Evolutionary conservation across 2,888 invertebrate genomes (phyloP), one percentile per base, ranked within the genome.

Genomic region (Drosophila colorata): DNA sequence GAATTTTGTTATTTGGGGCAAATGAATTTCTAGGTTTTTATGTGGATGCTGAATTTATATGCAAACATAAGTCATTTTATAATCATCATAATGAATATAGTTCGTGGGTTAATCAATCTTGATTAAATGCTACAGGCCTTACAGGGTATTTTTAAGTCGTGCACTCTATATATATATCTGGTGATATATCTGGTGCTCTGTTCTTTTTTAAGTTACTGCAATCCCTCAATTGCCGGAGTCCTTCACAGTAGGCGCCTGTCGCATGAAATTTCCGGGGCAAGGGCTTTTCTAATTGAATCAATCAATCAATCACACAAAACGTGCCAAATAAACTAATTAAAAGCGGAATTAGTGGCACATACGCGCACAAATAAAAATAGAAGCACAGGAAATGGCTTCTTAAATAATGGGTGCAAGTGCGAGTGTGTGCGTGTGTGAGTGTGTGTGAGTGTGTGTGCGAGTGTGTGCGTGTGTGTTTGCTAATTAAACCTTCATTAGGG

Each of bases 401-500:
- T 67, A 77, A 77, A 67, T 47, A 61, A 61, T 61, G 47, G 23
- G 18, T 38, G 31, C n/a, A 6, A 9, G 16, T 18, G 18, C 25
- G 40, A 44, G 20, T 63, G 25, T 47, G 53, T 61, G 43, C 20
- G 23, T 53, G 37, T 47, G 53, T 61, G 43, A 23, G 23, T 53
- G 37, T 28, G 38, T 46, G 38, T n/a, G 43, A 4, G 59, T 25
- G 31, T 38, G 33, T 48, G 53, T 52, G n/a, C 46, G 41, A 33
- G 33, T 37, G 46, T 37, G 37, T 48, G 57, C 38, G 44, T 49
- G 63, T 69, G 64, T 70, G 57, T 69, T 68, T 87, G 81, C 86
- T 85, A 85, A 85, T 88, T 85, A 86, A 87, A 86, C 75, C 88
- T 86, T 87, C 67, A 79, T 87, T 85, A 71, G 74, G 65, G 51